These are phyloP conservation scores for Parapsyche elsis DNA, from an alignment of 1,140 invertebrate genomes.

Conservation along the genomic window DNA sequence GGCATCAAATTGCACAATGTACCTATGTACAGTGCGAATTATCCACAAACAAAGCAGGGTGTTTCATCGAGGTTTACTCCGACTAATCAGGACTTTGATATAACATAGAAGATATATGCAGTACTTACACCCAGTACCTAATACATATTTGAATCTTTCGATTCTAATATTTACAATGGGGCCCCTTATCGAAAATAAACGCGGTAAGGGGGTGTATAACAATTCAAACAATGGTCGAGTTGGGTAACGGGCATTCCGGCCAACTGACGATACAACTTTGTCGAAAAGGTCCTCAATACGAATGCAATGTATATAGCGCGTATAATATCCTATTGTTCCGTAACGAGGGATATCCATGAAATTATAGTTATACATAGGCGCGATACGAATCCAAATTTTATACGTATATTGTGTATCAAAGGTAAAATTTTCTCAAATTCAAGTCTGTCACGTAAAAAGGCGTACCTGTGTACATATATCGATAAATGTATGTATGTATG, in stretches of 20 bases:
- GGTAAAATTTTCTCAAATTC: too few species aligned
- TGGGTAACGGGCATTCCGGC: constrained; percentile 39
- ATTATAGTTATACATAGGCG: too few species aligned
- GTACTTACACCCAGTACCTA: neutral
- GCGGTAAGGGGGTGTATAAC: neutral
- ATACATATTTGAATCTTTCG: neutral
- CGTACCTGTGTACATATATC: too few species aligned
- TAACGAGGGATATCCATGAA: too few species aligned
- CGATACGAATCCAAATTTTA: too few species aligned
- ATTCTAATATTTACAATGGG: constrained; percentile 3
- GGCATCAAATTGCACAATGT: neutral
- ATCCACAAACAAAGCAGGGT: neutral
- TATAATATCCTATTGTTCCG: too few species aligned
- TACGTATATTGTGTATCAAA: too few species aligned
- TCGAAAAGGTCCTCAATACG: constrained; percentile 25
- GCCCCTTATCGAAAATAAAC: constrained; percentile 33
- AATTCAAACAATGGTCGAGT: constrained; percentile 32
- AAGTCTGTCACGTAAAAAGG: too few species aligned
- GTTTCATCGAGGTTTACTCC: neutral
- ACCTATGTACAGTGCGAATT: neutral
- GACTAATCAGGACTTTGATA: neutral
- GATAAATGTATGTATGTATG: too few species aligned
- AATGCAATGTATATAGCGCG: neutral
- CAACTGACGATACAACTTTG: constrained; percentile 38
- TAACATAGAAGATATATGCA: neutral